Base-by-base conservation (phyloP, 2,113 vertebrate species). In the Hemiprocne comata region DNA sequence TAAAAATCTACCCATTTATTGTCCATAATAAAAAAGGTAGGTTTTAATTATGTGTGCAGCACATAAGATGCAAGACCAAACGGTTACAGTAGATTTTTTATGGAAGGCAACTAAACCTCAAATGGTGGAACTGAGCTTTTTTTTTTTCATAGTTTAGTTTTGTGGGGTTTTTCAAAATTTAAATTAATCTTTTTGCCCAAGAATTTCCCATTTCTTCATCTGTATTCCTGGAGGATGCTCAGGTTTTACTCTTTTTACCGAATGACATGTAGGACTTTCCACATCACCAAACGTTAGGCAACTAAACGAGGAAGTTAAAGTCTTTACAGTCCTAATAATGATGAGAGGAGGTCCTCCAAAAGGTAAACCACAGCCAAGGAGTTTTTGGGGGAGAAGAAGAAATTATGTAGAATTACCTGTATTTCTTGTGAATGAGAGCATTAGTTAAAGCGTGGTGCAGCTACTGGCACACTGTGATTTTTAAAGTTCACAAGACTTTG, bases 1-100 rank as follows among this genome's bases (percentile, higher is more conserved):
- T 86, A 94, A 94, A 96, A 96, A 92, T 57, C 70, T 81, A 72
- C 42, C 55, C 26, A 29, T 54, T 95, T 76, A 31, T 79, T 94
- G 74, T 65, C 46, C 5, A 2, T n/a, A 46, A 95, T 82, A 73
- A 94, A 86, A 91, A 89, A 67, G 10, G 12, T 53, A 53, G 38
- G 13, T 38, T 78, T 87, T 82, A 91, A 80, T 90, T 93, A 77
- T 69, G 75, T 50, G 90, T 80, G 91, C 81, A 70, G 79, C 33
- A 73, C 17, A 10, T 57, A 93, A 60, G 29, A 51, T 36, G 15
- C 34, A 69, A 62, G 46, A 70, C 23, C 4, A 8, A 87, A 76
- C n/a, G 51, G 23, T 23, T 60, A 11, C 38, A 67, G 40, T 44
- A 65, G 80, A 42, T 79, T 85, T 92, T 85, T 91, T 42, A 44